A percentile compares a stretch with the other conserved stretches of the same genome.
Evolutionary conservation across 2,888 invertebrate genomes (phyloP).

Genomic region (Pristionchus entomophagus): DNA sequence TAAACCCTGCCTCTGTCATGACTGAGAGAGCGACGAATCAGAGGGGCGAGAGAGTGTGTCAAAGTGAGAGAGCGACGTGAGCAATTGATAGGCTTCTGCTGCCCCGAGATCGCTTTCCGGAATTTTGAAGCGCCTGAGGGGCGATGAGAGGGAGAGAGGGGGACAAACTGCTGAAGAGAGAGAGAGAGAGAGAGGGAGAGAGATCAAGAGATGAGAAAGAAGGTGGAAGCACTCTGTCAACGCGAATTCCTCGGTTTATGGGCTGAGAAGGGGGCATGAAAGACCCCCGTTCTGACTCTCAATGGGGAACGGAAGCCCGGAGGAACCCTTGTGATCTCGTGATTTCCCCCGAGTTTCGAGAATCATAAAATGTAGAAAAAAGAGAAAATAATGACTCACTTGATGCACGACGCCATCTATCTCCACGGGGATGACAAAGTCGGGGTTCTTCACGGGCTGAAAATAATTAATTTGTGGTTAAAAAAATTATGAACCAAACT

Average conservation of each 20-base stretch:
- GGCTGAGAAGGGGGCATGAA: neutral
- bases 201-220: neutral
- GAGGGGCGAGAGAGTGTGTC: neutral
- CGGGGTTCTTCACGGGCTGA: conserved; percentile 98
- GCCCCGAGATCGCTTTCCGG: neutral
- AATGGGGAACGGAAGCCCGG: neutral
- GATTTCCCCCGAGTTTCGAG: neutral
- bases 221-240: neutral
- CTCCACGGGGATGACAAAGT: conserved; percentile 99
- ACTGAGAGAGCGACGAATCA: neutral
- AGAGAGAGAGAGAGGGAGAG: conserved; percentile 6
- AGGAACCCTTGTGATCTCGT: neutral
- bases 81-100: conserved; percentile 26
- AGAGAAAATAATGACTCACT: conserved; percentile 57
- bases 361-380: neutral
- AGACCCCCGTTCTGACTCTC: neutral
- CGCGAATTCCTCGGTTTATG: neutral
- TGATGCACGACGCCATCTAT: conserved; percentile 99
- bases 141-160: neutral
- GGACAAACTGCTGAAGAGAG: neutral
- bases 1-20: conserved; percentile 21
- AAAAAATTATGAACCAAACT: neutral
- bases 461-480: conserved; percentile 69
- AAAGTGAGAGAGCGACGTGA: neutral
- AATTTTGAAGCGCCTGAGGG: conserved; percentile 3